Conservation (phyloP, 2,113 vertebrate species). For the Neomonachus schauinslandi region DNA sequence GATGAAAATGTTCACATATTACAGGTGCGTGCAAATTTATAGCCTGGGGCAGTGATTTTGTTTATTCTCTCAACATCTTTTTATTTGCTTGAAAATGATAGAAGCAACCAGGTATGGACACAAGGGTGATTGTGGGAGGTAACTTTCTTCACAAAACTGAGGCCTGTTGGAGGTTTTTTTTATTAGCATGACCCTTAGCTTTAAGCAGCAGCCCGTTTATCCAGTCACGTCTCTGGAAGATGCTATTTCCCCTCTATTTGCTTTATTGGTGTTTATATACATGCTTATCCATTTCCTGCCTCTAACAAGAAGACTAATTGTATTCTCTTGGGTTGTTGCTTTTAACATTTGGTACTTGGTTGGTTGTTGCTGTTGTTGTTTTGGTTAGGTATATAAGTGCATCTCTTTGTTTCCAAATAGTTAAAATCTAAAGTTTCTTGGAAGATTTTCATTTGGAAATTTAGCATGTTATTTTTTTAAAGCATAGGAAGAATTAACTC, state of each 20-base stretch:
- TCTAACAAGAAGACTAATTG: neutral
- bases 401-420: neutral
- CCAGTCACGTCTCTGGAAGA: neutral
- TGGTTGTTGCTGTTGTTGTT: neutral
- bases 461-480: neutral
- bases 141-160: neutral
- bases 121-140: neutral
- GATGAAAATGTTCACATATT: neutral
- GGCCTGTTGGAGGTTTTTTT: neutral
- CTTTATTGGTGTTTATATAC: neutral
- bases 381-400: neutral
- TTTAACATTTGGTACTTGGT: neutral
- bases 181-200: neutral
- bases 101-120: neutral
- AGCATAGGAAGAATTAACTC: neutral
- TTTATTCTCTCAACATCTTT: neutral
- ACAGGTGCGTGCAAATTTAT: neutral
- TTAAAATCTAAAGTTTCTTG: slow-evolving; percentile 2
- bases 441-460: neutral
- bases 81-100: neutral
- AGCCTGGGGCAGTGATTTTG: neutral
- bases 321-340: neutral
- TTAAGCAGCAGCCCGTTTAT: neutral
- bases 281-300: neutral
- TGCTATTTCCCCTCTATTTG: neutral